These are phyloP conservation scores for Fragum whitleyi DNA, from an alignment of 2,888 invertebrate genomes.

Conservation along the genomic window DNA sequence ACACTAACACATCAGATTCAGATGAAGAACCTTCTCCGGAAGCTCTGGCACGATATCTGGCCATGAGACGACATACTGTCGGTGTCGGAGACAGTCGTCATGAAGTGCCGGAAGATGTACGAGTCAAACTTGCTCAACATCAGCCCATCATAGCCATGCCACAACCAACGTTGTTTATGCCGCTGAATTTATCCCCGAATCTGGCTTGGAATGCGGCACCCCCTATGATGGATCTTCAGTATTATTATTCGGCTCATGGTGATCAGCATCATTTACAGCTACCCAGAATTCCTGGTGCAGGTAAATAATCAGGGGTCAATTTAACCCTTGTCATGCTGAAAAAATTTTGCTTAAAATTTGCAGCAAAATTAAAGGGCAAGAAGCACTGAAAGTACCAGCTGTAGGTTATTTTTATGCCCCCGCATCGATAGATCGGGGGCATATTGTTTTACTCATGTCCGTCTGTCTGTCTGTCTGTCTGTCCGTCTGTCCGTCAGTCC, in stretches of 20 bases:
- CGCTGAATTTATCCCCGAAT: slow-evolving; percentile 89
- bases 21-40: slow-evolving; percentile 86
- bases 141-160: slow-evolving; percentile 81
- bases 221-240: slow-evolving; percentile 54
- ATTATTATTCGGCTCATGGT: slow-evolving; percentile 89
- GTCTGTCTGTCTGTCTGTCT: too few relatives aligned
- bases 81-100: slow-evolving; percentile 95
- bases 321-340: too few relatives aligned
- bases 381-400: too few relatives aligned
- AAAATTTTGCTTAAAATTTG: too few relatives aligned
- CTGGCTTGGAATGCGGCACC: slow-evolving; percentile 92
- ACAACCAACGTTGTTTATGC: slow-evolving; percentile 77
- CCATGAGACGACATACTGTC: slow-evolving; percentile 95
- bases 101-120: slow-evolving; percentile 87
- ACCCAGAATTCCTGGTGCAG: slow-evolving; percentile 92
- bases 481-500: too few relatives aligned
- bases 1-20: slow-evolving; percentile 79
- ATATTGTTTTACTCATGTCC: too few relatives aligned
- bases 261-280: slow-evolving; percentile 97
- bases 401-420: too few relatives aligned
- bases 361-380: neutral
- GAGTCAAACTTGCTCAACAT: slow-evolving; percentile 81
- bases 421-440: too few relatives aligned
- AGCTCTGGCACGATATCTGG: slow-evolving; percentile 86
- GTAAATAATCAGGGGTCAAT: slow-evolving; percentile 68